A percentile compares a stretch with the other conserved stretches of the same genome.
Conservation (phyloP, 2,113 vertebrate species). For the Mastomys natalensis region DNA sequence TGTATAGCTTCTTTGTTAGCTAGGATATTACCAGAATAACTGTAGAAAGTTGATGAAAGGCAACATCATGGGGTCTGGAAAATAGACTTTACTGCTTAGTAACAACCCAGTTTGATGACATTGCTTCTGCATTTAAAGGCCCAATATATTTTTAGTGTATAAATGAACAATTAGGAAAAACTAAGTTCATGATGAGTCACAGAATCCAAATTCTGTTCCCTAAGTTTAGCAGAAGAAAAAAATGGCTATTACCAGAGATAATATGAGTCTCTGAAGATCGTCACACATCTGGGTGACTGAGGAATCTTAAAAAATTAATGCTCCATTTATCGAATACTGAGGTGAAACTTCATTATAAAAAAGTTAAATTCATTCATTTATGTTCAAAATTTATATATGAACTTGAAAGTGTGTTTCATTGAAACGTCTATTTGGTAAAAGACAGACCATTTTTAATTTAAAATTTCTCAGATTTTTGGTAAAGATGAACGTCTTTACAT, state of each 20-base stretch:
- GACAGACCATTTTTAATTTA: background rate
- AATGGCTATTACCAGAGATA: background rate
- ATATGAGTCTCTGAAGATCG: background rate
- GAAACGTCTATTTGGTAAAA: background rate
- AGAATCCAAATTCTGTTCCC: background rate
- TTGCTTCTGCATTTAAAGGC: background rate
- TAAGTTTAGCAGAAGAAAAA: background rate
- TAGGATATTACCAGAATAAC: background rate
- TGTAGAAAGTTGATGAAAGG: background rate
- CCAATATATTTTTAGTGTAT: conserved; percentile 33
- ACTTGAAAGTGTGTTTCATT: background rate
- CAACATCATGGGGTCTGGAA: background rate
- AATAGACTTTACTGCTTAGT: background rate
- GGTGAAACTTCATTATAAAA: background rate
- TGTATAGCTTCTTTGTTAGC: background rate
- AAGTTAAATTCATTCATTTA: background rate
- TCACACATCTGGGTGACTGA: background rate
- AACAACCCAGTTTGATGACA: background rate
- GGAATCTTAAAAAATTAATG: background rate
- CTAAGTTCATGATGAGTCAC: background rate
- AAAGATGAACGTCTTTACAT: background rate
- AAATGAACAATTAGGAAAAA: background rate
- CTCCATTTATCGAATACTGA: background rate
- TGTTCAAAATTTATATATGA: background rate
- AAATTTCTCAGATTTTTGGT: background rate